Conservation (phyloP, 2,113 vertebrate species). For the Plestiodon gilberti region DNA sequence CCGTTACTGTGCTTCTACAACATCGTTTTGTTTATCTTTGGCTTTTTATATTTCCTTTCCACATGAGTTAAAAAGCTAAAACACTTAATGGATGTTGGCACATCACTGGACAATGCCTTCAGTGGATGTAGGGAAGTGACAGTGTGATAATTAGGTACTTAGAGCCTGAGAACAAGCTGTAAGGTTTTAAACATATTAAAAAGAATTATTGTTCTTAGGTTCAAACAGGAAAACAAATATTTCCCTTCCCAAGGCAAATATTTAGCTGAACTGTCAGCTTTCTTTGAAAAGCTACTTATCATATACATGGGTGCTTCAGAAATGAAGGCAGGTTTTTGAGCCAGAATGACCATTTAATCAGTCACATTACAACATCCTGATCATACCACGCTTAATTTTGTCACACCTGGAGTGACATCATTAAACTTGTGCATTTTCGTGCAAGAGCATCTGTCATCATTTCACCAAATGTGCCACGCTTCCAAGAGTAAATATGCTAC, state of each 20-base stretch:
- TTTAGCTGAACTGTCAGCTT: constrained; percentile 75
- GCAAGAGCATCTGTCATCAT: background rate
- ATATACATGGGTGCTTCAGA: background rate
- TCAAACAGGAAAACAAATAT: constrained; percentile 78
- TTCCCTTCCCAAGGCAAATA: constrained; percentile 76
- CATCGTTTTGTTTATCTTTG: constrained; percentile 35
- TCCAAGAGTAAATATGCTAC: background rate
- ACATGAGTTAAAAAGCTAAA: constrained; percentile 27
- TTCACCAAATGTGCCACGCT: background rate
- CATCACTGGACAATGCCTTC: constrained; percentile 63
- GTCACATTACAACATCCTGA: background rate
- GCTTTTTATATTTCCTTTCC: constrained; percentile 46
- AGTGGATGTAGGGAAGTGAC: constrained; percentile 84
- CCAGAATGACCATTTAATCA: background rate
- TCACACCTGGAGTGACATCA: background rate
- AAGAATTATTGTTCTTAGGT: constrained; percentile 76
- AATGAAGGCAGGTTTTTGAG: background rate
- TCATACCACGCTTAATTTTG: background rate
- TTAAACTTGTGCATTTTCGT: background rate
- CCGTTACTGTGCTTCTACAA: background rate
- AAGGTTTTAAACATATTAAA: constrained; percentile 49
- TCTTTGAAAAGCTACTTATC: constrained; percentile 65
- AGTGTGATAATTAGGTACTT: constrained; percentile 87
- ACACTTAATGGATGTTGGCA: constrained; percentile 36
- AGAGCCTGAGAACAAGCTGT: constrained; percentile 73